Evolutionary conservation across 2,797 vertebrate species (phyloP).

Genomic region (Megalops cyprinoides): DNA sequence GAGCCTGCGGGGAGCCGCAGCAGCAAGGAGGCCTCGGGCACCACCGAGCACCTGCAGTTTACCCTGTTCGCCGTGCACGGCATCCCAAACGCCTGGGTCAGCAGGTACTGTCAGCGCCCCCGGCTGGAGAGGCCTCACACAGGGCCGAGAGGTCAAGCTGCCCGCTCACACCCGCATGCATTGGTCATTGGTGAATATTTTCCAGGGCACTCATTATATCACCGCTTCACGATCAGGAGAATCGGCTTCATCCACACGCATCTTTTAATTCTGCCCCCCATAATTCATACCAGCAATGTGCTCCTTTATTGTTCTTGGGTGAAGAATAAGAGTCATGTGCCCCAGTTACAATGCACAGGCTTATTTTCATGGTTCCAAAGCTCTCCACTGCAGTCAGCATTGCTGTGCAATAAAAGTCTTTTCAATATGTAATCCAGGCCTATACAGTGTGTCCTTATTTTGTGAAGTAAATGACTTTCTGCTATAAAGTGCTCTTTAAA

Average conservation of each 20-base stretch:
- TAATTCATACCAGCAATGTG: no score
- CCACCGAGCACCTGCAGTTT: constrained; percentile 92
- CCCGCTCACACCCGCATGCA: neutral
- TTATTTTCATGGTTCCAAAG: constrained; percentile 8
- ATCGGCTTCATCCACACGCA: no score
- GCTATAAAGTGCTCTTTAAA: neutral
- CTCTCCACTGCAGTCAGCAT: neutral
- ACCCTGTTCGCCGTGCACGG: constrained; percentile 91
- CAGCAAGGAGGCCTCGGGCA: constrained; percentile 83
- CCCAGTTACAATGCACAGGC: neutral
- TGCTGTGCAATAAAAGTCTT: neutral
- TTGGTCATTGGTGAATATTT: no score
- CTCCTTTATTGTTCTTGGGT: neutral
- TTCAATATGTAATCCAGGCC: neutral
- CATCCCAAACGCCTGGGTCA: constrained; percentile 87
- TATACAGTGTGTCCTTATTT: neutral
- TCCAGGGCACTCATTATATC: no score
- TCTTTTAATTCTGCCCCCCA: no score
- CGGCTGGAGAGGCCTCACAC: neutral
- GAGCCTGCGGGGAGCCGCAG: constrained; percentile 49
- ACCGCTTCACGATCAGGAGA: no score
- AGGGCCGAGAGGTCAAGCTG: neutral
- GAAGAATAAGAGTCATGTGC: neutral
- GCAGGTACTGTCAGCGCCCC: constrained; percentile 76
- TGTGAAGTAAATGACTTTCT: neutral